Conservation (phyloP, 1,140 invertebrate species). For the Leptopilina boulardi region DNA sequence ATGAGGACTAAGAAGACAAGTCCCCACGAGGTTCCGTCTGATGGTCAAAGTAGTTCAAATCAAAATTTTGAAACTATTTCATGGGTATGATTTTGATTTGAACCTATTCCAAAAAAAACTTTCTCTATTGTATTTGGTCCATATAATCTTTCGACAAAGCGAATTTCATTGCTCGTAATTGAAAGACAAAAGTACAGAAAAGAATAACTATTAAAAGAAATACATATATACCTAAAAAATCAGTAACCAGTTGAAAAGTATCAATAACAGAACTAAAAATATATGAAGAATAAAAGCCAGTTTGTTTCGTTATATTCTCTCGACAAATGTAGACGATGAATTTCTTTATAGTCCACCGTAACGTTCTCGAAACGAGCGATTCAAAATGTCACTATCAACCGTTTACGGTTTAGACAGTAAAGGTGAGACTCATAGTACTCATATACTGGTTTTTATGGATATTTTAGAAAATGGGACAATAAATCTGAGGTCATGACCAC, state of each 20-base stretch:
- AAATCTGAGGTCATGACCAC: not conserved
- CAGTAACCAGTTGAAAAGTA: no score
- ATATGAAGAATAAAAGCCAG: no score
- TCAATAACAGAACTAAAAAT: no score
- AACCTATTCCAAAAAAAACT: no score
- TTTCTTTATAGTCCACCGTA: conserved; percentile 12
- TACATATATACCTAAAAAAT: no score
- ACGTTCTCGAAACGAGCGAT: conserved; percentile 14
- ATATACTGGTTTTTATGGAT: conserved; percentile 3
- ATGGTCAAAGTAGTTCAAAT: no score
- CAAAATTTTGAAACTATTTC: not conserved
- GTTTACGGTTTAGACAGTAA: conserved; percentile 25
- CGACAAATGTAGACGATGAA: conserved; percentile 3
- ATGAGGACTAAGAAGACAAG: not conserved
- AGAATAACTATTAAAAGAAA: no score
- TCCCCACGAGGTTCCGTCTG: conserved; percentile 3
- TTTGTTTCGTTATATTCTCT: conserved; percentile 11
- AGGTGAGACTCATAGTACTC: conserved; percentile 10
- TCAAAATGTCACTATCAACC: conserved; percentile 29
- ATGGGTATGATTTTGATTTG: no score
- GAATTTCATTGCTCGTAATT: no score
- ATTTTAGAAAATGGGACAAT: conserved; percentile 19
- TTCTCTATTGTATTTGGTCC: no score
- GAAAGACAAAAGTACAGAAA: no score
- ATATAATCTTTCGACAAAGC: no score